Evolutionary conservation across 2,888 invertebrate genomes (phyloP).

Genomic region (Zygothrica quintamaculata): DNA sequence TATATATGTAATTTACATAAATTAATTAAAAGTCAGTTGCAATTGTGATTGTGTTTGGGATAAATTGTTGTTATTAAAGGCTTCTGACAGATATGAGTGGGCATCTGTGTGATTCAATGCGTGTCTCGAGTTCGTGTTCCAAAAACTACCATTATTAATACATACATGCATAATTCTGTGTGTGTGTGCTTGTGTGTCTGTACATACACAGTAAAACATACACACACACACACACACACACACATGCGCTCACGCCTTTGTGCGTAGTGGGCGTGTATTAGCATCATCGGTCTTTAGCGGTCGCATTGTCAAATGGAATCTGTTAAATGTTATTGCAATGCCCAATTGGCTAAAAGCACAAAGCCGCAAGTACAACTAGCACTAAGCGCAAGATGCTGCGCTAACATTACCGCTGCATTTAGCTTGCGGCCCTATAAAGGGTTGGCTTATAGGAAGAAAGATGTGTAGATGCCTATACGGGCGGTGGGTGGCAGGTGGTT

Average conservation of each 20-base stretch:
- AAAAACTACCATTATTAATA: slow-evolving; percentile 31
- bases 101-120: slow-evolving; percentile 20
- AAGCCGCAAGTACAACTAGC: slow-evolving; percentile 29
- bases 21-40: background rate
- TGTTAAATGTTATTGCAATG: slow-evolving; percentile 51
- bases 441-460: background rate
- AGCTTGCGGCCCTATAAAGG: slow-evolving; percentile 10
- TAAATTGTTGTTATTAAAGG: background rate
- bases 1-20: background rate
- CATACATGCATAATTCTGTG: slow-evolving; percentile 1
- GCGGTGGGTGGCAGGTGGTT: slow-evolving; percentile 2
- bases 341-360: slow-evolving; percentile 32
- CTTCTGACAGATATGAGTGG: slow-evolving; percentile 12
- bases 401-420: slow-evolving; percentile 29
- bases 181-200: slow-evolving; percentile 1
- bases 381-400: slow-evolving; percentile 40
- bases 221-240: slow-evolving; percentile 24
- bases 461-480: slow-evolving; percentile 7
- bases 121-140: slow-evolving; percentile 11
- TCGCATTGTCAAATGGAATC: slow-evolving; percentile 28
- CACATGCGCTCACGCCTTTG: slow-evolving; percentile 14
- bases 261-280: slow-evolving; percentile 40
- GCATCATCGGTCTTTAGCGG: slow-evolving; percentile 7
- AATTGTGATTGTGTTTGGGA: slow-evolving; percentile 7
- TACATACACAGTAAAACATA: slow-evolving; percentile 8